These are phyloP conservation scores for Phocides pigmalion DNA, from an alignment of 1,140 invertebrate species.

Conservation along the genomic window DNA sequence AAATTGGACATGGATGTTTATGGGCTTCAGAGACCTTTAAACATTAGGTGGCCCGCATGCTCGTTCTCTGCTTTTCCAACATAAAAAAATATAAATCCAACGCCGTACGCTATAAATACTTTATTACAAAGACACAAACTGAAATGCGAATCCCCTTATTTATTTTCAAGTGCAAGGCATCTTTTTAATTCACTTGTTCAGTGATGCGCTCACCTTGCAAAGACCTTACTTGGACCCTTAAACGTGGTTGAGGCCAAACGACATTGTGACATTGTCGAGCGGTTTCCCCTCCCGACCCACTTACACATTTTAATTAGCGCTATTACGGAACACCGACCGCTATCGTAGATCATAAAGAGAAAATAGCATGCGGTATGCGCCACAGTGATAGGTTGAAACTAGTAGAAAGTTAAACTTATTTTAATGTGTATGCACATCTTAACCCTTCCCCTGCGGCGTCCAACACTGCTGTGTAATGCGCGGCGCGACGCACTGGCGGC, in stretches of 20 bases:
- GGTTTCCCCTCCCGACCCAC: conserved; percentile 12
- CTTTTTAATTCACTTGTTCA: not conserved
- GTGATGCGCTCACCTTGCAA: not conserved
- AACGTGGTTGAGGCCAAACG: not conserved
- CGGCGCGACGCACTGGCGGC: too few relatives aligned
- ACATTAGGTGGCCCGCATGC: too few relatives aligned
- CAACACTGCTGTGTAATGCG: too few relatives aligned
- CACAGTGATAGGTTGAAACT: not conserved
- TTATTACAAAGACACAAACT: too few relatives aligned
- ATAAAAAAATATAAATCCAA: too few relatives aligned
- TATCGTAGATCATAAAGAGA: conserved; percentile 19
- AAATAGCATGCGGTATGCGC: not conserved
- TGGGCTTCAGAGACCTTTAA: too few relatives aligned
- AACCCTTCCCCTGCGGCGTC: too few relatives aligned
- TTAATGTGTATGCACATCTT: not conserved
- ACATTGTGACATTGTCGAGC: conserved; percentile 9
- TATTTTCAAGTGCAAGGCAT: too few relatives aligned
- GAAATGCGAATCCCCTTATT: too few relatives aligned
- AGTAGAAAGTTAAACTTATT: not conserved
- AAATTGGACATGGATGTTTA: too few relatives aligned
- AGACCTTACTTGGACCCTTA: conserved; percentile 2
- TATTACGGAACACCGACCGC: conserved; percentile 13
- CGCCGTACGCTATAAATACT: too few relatives aligned
- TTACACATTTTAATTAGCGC: conserved; percentile 4
- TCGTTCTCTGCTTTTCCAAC: too few relatives aligned